Conservation (phyloP, 2,113 vertebrate species). For the Cyprinus carpio region DNA sequence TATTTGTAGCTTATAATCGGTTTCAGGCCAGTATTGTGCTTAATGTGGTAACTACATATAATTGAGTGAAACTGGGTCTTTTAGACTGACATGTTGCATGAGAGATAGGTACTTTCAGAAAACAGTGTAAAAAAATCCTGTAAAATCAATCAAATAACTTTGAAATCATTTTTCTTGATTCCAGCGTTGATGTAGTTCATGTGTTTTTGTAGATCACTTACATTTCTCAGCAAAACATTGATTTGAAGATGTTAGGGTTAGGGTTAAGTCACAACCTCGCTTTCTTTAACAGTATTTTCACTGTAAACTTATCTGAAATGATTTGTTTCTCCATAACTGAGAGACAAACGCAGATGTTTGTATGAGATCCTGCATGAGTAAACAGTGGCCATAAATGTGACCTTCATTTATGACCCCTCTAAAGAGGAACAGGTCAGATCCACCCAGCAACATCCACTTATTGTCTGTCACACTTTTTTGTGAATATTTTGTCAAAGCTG, state of each 20-base stretch:
- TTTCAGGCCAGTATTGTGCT: slow-evolving; percentile 22
- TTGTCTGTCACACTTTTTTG: slow-evolving; percentile 18
- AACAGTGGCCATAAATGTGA: slow-evolving; percentile 35
- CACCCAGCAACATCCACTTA: slow-evolving; percentile 2
- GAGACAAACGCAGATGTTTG: background rate
- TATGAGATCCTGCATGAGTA: slow-evolving; percentile 46
- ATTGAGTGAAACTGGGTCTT: background rate
- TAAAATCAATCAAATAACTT: background rate
- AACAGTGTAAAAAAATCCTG: background rate
- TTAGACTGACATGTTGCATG: background rate
- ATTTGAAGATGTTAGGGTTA: background rate
- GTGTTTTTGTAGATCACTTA: background rate
- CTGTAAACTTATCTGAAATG: background rate
- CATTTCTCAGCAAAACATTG: background rate
- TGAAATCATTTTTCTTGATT: background rate
- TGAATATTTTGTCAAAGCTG: slow-evolving; percentile 15
- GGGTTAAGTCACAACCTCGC: background rate
- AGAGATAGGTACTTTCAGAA: background rate
- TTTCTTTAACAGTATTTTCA: slow-evolving; percentile 6
- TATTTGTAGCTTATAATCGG: slow-evolving; percentile 21
- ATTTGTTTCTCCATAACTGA: too few relatives aligned
- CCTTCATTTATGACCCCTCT: slow-evolving; percentile 1
- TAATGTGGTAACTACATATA: background rate
- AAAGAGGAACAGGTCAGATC: slow-evolving; percentile 39
- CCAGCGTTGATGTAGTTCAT: background rate